A percentile compares a stretch with the other conserved stretches of the same genome.
Conservation (phyloP, 2,113 vertebrate genomes). For the Strigops habroptila region DNA sequence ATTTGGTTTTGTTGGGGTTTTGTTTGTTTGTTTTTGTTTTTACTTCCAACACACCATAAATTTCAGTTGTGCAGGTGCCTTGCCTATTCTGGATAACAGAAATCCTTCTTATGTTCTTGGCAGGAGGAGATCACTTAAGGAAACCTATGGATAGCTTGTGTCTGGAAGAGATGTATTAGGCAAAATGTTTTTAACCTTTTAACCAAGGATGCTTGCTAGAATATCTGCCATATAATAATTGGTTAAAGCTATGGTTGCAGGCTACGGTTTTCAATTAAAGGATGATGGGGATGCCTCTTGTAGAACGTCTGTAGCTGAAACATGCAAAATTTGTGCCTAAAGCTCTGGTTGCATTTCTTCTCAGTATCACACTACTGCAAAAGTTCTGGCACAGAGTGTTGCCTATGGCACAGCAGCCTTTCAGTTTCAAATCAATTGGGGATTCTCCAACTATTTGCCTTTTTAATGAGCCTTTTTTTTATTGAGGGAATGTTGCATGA, state of each 20-base stretch:
- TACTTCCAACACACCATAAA: accelerated
- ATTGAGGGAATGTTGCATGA: neutral
- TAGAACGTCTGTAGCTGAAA: neutral
- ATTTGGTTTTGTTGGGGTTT: neutral
- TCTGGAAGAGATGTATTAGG: neutral
- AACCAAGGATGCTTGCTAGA: neutral
- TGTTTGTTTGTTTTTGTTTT: neutral
- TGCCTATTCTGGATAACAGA: neutral
- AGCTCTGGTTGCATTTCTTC: neutral
- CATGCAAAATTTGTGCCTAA: neutral
- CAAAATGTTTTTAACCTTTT: neutral
- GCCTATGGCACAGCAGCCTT: neutral
- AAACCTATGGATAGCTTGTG: neutral
- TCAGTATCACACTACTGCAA: accelerated
- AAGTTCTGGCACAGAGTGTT: neutral
- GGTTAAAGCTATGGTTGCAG: neutral
- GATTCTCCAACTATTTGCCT: neutral
- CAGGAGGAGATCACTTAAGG: no score
- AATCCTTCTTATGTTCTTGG: neutral
- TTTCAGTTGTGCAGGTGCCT: neutral
- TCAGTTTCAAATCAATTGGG: neutral
- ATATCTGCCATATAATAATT: neutral
- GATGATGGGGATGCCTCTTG: neutral
- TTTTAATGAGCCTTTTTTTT: neutral
- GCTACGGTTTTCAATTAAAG: neutral